Base-by-base conservation (phyloP, 1,140 invertebrate species). In the Aleiodes sp. region DNA sequence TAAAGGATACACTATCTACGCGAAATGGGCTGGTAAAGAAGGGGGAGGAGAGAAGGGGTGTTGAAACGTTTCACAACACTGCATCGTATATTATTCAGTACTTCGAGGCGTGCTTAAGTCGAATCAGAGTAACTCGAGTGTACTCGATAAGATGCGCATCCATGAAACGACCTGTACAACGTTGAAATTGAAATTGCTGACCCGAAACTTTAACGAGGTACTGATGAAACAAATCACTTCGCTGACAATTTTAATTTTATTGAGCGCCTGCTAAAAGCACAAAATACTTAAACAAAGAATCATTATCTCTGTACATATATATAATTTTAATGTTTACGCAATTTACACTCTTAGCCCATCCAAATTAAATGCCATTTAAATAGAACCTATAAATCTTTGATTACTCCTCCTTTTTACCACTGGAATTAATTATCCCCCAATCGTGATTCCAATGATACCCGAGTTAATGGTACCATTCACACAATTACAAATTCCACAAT, bases 31-130 rank as follows among this genome's bases (percentile, higher is more conserved):
- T n/a, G n/a, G n/a, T n/a, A n/a, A n/a, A n/a, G n/a, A n/a, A n/a
- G n/a, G n/a, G n/a, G n/a, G n/a, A n/a, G n/a, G n/a, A n/a, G n/a
- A n/a, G n/a, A n/a, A n/a, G n/a, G n/a, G n/a, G n/a, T n/a, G n/a
- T n/a, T n/a, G n/a, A 52, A 10, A 10, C 46, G 46, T 24, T 52
- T 16, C 26, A 52, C 46, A 52, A 52, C 46, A 52, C 6, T 21
- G 8, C 16, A 14, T 43, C 46, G 46, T 52, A 52, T 52, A 52
- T 52, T 52, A 52, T 52, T 52, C 46, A 52, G 46, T 52, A 52
- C 46, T 52, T 52, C 46, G 46, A 52, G 46, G 46, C 46, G 46
- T 52, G 46, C 46, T 52, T 52, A 52, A 52, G 46, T 52, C 46
- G 46, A 52, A 52, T 52, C 46, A 52, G 46, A 52, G 46, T 52